Evolutionary conservation across 2,797 vertebrate species (phyloP), one percentile per base, ranked within the genome.

Genomic region (Glossophaga mutica): DNA sequence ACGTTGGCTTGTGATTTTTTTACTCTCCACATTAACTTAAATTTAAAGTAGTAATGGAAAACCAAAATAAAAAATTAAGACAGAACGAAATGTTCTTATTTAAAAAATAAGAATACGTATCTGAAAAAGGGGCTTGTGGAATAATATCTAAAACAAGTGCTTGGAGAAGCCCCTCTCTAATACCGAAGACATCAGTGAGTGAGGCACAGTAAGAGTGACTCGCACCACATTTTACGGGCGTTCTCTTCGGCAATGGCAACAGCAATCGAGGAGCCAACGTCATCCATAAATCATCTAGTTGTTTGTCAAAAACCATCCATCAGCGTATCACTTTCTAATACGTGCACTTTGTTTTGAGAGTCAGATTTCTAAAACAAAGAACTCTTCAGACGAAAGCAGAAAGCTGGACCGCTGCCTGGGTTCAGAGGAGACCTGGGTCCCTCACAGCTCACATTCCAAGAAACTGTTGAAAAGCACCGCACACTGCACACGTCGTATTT

Each of bases 41-140:
- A 65, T 39, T 73, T 89, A 74, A 76, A 86, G 26, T 67, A 97
- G 71, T 52, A 77, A 85, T 62, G 76, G 79, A 57, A 68, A 94
- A 78, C 18, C 37, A 57, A 95, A 94, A 71, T 34, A 42, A 90
- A 91, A 87, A 95, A 57, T 70, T 71, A 52, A 77, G 59, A 52
- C 11, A 85, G 52, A 86, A 78, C 82, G 37, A 82, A 87, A 46
- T 90, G 4, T 37, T 94, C 39, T 59, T 84, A 87, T 71, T 87
- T 92, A 46, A 87, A 77, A 95, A 91, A 46, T 39, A 62, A 81
- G 26, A 57, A 9, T 22, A 26, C 22, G 95, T 68, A 42, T 83
- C 32, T 87, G 39, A 48, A 55, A 81, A 94, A 96, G 50, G 16
- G 44, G 24, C n/a, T 24, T 34, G 12, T 44, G 22, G 8, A 32